A percentile compares a stretch with the other conserved stretches of the same genome.
Evolutionary conservation across 1,140 invertebrate species (phyloP).

Genomic region (Orius insidiosus): DNA sequence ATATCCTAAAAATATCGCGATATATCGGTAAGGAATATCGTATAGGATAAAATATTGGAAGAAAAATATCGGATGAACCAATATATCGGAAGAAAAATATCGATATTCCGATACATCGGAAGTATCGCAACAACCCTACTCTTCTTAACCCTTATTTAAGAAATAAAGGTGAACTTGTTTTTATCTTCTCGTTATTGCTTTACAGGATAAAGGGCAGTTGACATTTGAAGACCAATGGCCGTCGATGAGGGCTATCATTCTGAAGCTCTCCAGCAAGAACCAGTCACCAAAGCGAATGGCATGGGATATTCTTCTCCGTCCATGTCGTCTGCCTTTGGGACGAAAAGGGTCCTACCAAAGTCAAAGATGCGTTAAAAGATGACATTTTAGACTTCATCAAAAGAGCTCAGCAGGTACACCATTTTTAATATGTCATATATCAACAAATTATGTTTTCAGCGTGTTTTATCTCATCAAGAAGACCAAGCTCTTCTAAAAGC

Average conservation of each 20-base stretch:
- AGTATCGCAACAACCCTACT: too few species aligned
- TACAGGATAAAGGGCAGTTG: conserved; percentile 42
- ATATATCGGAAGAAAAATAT: too few species aligned
- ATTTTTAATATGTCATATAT: too few species aligned
- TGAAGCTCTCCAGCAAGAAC: conserved; percentile 85
- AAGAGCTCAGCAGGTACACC: conserved; percentile 60
- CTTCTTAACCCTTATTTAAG: too few species aligned
- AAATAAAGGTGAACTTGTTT: too few species aligned
- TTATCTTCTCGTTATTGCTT: too few species aligned
- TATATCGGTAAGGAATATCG: too few species aligned
- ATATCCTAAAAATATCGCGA: too few species aligned
- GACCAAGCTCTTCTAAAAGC: conserved; percentile 89
- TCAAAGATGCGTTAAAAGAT: conserved; percentile 73
- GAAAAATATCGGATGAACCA: too few species aligned
- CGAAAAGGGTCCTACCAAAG: conserved; percentile 78
- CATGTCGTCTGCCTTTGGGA: conserved; percentile 92
- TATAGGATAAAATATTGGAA: too few species aligned
- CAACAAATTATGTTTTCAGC: conserved; percentile 32
- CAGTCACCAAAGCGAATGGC: conserved; percentile 89
- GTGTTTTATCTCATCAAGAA: conserved; percentile 76
- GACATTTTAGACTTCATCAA: conserved; percentile 91
- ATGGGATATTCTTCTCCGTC: conserved; percentile 89
- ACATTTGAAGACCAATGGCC: conserved; percentile 93
- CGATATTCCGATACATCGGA: too few species aligned
- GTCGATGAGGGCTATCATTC: conserved; percentile 76